Evolutionary conservation across 2,888 invertebrate species (phyloP), one percentile per base, ranked within the genome.

Genomic region (Trichacis sp.): DNA sequence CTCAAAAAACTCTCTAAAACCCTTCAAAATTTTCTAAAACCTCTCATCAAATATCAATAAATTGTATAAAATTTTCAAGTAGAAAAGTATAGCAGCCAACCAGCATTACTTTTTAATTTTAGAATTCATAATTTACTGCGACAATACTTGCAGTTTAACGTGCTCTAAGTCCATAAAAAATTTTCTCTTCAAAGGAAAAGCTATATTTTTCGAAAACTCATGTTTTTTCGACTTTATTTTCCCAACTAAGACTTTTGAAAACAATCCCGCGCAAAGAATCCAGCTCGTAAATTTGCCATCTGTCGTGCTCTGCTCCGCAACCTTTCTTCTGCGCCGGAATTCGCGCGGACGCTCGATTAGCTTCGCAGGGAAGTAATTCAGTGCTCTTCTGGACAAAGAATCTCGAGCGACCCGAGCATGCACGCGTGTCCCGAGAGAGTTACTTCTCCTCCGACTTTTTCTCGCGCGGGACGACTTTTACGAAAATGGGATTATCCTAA

Each of bases 401-500:
- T 2, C 40, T 12, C 40, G 40, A 40, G 5, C 15, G n/a, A n/a
- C 8, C 8, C 15, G 14, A 40, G 40, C 15, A 40, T 14, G 40
- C 14, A 36, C 36, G 36, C 12, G 12, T 15, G 15, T 40, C 40
- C 40, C 40, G 2, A 40, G 40, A 15, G 40, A 40, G 40, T 40
- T 2, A 15, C 40, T 14, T 12, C 12, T 40, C 14, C 40, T 40
- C 40, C 40, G 8, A 12, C 40, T 40, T 15, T 40, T 40, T 15
- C 15, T 40, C 14, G 40, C 1, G 24, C 40, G 8, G n/a, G n/a
- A 11, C n/a, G n/a, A 12, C 50, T 52, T 52, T 60, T 51, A 33
- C 49, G 40, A n/a, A 64, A 59, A 59, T 38, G 29, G 48, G 64
- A 56, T 64, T 64, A 64, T 64, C 64, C 59, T 59, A 64, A 64